Percentiles rank a stretch among this genome's conserved stretches.
Conservation (phyloP, 2,113 vertebrate genomes). For the Raja brachyura region DNA sequence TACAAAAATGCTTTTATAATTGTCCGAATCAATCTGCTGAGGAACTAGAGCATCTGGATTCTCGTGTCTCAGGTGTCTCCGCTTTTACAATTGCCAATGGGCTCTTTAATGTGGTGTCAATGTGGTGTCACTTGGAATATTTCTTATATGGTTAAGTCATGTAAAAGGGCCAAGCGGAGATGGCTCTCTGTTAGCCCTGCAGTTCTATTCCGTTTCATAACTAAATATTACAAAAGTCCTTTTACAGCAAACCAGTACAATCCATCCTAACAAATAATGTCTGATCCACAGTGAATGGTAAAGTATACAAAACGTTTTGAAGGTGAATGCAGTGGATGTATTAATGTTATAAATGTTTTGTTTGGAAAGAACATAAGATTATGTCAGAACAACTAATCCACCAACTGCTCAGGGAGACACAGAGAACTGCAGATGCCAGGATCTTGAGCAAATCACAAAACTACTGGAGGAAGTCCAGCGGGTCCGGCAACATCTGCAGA, state of each 20-base stretch:
- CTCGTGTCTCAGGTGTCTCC: too few species aligned
- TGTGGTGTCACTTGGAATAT: background rate
- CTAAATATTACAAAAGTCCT: constrained; percentile 11
- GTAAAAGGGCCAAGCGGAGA: background rate
- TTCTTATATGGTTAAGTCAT: background rate
- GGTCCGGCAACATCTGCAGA: too few species aligned
- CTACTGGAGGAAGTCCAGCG: too few species aligned
- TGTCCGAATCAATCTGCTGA: too few species aligned
- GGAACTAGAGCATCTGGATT: too few species aligned
- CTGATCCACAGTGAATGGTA: background rate
- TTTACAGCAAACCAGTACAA: background rate
- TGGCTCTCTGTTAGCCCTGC: background rate
- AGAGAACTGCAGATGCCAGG: too few species aligned
- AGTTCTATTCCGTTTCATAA: background rate
- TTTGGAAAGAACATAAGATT: background rate
- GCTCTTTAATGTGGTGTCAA: background rate
- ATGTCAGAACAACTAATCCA: background rate
- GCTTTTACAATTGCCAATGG: background rate
- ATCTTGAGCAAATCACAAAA: too few species aligned
- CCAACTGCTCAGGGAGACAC: background rate
- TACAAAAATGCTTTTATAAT: background rate
- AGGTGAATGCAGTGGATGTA: background rate
- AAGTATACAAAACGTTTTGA: background rate
- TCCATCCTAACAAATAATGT: constrained; percentile 21
- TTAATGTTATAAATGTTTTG: background rate